Evolutionary conservation across 1,140 invertebrate genomes (phyloP).

Genomic region (Helicoverpa armigera): DNA sequence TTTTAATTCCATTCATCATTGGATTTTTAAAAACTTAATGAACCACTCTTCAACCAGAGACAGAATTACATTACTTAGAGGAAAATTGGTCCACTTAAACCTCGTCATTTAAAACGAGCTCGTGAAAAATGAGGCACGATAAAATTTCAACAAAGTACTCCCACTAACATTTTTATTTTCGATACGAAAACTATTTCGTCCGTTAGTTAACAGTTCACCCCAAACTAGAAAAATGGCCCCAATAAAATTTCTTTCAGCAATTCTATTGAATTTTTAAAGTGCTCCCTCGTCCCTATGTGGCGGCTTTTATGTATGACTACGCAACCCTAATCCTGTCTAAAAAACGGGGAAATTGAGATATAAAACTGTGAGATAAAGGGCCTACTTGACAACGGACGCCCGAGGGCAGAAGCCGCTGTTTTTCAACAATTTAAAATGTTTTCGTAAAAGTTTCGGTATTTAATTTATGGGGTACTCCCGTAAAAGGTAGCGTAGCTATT

Average conservation of each 20-base stretch:
- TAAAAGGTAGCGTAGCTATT: background rate
- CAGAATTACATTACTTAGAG: background rate
- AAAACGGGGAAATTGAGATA: constrained; percentile 73
- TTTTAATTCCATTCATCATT: no score
- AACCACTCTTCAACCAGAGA: no score
- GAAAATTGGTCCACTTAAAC: background rate
- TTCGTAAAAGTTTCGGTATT: constrained; percentile 38
- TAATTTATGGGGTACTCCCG: constrained; percentile 36
- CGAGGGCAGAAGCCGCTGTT: constrained; percentile 10
- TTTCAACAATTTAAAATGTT: constrained; percentile 48
- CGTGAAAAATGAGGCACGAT: background rate
- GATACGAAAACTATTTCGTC: constrained; percentile 51
- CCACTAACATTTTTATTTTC: constrained; percentile 42
- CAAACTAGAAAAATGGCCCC: background rate
- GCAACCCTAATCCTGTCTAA: constrained; percentile 38
- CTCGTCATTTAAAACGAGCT: background rate
- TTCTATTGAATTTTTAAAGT: constrained; percentile 37
- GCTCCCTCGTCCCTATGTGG: constrained; percentile 9
- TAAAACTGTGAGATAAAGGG: constrained; percentile 66
- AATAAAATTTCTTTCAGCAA: constrained; percentile 13
- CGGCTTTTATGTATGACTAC: constrained; percentile 19
- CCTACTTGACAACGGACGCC: constrained; percentile 28
- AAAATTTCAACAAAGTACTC: constrained; percentile 13
- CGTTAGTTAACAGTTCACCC: constrained; percentile 26
- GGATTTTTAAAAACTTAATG: no score